Percentiles rank a stretch among this genome's conserved stretches.
Conservation (phyloP, 2,797 vertebrate genomes). For the Tokudaia tokunoshimensis region DNA sequence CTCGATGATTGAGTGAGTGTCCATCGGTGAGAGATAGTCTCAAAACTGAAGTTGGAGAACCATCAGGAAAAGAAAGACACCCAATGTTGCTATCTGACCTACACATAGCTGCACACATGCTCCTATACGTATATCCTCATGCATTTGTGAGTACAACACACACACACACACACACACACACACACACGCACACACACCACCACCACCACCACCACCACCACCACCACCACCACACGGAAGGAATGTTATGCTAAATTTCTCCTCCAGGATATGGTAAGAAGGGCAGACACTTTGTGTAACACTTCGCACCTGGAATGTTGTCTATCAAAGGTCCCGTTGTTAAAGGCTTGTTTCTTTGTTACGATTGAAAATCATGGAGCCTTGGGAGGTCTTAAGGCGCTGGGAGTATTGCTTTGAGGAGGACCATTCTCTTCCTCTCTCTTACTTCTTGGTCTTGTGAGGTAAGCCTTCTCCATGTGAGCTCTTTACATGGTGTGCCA, state of each 20-base stretch:
- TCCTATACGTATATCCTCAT: neutral
- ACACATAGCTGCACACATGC: neutral
- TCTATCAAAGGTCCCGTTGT: neutral
- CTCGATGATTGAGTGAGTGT: neutral
- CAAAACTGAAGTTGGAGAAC: neutral
- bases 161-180: neutral
- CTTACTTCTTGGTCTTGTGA: neutral
- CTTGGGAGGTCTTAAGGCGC: neutral
- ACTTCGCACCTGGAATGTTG: neutral
- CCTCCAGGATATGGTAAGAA: neutral
- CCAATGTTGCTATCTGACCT: neutral
- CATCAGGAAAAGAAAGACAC: neutral
- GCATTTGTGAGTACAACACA: neutral
- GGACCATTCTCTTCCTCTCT: neutral
- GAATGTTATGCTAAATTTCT: neutral
- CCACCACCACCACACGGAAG: too few relatives aligned
- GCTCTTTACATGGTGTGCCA: neutral
- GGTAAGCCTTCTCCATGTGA: neutral
- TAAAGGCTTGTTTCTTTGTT: neutral
- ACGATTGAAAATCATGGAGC: neutral
- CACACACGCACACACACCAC: neutral
- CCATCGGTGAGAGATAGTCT: neutral
- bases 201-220: too few relatives aligned
- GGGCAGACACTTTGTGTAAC: neutral
- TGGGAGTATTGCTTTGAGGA: neutral